Evolutionary conservation across 2,888 invertebrate genomes (phyloP).

Genomic region (Napeogenes sylphis): DNA sequence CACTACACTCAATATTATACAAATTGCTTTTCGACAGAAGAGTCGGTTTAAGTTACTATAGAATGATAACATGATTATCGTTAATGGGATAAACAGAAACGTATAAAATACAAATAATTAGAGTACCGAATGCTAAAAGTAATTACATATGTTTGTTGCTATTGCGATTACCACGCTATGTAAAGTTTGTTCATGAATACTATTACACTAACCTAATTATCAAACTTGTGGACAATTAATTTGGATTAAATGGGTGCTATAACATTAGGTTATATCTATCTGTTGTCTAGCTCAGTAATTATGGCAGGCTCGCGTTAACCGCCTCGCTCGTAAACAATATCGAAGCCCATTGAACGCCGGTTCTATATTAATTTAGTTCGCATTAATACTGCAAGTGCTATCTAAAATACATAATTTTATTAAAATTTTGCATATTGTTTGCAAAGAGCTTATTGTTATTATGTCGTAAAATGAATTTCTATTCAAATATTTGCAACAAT

Average conservation of each 20-base stretch:
- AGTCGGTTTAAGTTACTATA: too few species aligned
- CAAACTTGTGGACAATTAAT: slow-evolving; percentile 23
- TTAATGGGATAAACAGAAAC: too few species aligned
- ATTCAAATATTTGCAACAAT: slow-evolving; percentile 12
- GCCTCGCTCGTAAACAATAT: slow-evolving; percentile 55
- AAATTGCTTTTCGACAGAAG: too few species aligned
- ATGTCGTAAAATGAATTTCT: slow-evolving; percentile 11
- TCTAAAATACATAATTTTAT: slow-evolving; percentile 18
- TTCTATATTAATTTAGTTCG: slow-evolving; percentile 53
- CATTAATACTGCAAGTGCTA: slow-evolving; percentile 25
- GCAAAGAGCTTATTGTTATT: slow-evolving; percentile 8
- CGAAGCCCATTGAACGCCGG: slow-evolving; percentile 46
- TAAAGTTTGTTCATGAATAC: slow-evolving; percentile 11
- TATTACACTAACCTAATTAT: slow-evolving; percentile 20
- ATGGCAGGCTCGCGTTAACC: slow-evolving; percentile 51
- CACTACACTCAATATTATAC: too few species aligned
- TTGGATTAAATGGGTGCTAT: slow-evolving; percentile 28
- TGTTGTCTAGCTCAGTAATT: slow-evolving; percentile 49
- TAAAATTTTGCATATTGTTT: slow-evolving; percentile 14
- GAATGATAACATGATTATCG: too few species aligned
- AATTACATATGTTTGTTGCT: slow-evolving; percentile 1
- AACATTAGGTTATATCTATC: slow-evolving; percentile 25
- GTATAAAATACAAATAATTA: slow-evolving; percentile 1
- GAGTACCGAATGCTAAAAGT: slow-evolving; percentile 1
- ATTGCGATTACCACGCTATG: slow-evolving; percentile 5